Conservation (phyloP, 2,797 vertebrate genomes). For the Pangasius mekongensis region DNA sequence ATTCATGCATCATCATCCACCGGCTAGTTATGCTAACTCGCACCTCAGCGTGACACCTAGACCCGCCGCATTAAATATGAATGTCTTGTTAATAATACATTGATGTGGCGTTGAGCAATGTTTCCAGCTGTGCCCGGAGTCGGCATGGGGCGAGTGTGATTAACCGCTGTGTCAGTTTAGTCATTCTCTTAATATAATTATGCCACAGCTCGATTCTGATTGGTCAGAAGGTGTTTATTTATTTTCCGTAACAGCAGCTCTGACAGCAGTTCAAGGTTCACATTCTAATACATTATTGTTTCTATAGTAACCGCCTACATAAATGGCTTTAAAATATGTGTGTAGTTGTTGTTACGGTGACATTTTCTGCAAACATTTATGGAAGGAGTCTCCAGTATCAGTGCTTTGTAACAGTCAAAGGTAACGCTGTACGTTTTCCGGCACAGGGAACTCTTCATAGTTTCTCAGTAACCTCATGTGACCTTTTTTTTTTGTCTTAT, state of each 20-base stretch:
- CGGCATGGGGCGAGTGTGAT: conserved; percentile 44
- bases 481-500: not conserved
- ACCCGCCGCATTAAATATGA: conserved; percentile 58
- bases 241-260: not conserved
- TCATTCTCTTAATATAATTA: conserved; percentile 50
- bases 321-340: not conserved
- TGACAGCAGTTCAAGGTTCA: not conserved
- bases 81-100: conserved; percentile 59
- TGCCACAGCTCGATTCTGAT: not conserved
- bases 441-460: not conserved
- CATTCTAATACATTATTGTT: not conserved
- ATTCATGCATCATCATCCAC: conserved; percentile 16
- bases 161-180: conserved; percentile 41
- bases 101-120: conserved; percentile 48
- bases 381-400: conserved; percentile 1
- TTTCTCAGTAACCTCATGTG: not conserved
- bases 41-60: conserved; percentile 43
- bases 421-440: not conserved
- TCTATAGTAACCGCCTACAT: not conserved
- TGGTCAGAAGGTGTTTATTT: not conserved
- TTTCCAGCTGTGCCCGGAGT: conserved; percentile 46
- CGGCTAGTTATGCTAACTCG: conserved; percentile 47
- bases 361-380: not conserved
- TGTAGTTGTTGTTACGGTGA: not conserved
- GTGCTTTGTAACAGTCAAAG: not conserved